These are phyloP conservation scores for Cheilosia grossa DNA, from an alignment of 2,888 invertebrate genomes.

Conservation along the genomic window DNA sequence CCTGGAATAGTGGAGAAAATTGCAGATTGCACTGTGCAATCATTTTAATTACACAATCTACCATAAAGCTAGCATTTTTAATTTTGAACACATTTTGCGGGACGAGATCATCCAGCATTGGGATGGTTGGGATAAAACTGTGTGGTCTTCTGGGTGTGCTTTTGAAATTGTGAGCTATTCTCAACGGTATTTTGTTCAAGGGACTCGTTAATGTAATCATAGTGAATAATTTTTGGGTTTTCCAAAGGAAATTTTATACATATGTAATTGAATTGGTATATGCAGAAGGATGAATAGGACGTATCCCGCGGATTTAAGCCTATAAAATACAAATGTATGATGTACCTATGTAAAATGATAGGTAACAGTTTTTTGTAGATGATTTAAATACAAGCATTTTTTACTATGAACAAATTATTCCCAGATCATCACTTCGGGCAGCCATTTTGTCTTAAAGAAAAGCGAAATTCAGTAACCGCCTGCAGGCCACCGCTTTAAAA, in stretches of 20 bases:
- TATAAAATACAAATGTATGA: too few relatives aligned
- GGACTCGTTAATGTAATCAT: constrained; percentile 59
- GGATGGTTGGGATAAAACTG: background rate
- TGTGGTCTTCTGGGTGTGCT: background rate
- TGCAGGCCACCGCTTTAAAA: too few relatives aligned
- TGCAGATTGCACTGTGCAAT: constrained; percentile 62
- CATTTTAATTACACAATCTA: constrained; percentile 73
- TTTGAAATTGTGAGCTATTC: constrained; percentile 55
- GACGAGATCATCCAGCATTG: constrained; percentile 25
- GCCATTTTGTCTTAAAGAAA: too few relatives aligned
- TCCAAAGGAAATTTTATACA: background rate
- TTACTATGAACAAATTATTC: too few relatives aligned
- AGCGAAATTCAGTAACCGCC: too few relatives aligned
- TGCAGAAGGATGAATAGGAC: too few relatives aligned
- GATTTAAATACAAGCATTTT: too few relatives aligned
- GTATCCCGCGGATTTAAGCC: too few relatives aligned
- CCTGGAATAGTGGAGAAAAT: constrained; percentile 55
- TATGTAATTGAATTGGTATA: too few relatives aligned
- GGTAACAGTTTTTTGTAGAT: too few relatives aligned
- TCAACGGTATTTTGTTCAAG: constrained; percentile 26
- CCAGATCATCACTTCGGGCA: too few relatives aligned
- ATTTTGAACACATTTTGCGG: constrained; percentile 58
- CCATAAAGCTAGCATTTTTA: constrained; percentile 71
- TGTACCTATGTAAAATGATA: too few relatives aligned
- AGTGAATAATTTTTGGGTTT: constrained; percentile 43